Base-by-base conservation (phyloP, 2,113 vertebrate species). In the Cephalopholis sonnerati region DNA sequence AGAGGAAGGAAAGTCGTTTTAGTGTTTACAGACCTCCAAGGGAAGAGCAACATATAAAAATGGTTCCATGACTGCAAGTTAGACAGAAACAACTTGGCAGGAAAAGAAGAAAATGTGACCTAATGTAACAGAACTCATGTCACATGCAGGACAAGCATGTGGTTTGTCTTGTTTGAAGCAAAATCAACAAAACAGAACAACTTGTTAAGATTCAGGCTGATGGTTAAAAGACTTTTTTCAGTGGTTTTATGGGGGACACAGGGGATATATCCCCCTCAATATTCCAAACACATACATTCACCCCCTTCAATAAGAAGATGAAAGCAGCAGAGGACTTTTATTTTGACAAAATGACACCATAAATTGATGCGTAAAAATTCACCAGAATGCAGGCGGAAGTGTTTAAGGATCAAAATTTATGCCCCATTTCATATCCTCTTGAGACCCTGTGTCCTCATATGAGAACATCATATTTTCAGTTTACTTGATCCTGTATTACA, bases 21-120 rank as follows among this genome's bases (percentile, higher is more conserved):
- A 72, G 18, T 57, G 36, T 66, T 57, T 79, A 64, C 58, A 65
- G 59, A 57, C 22, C 36, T 55, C 50, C 24, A 7, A 18, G 32
- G 61, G 36, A 66, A 57, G 50, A 46, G 10, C 32, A 55, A 57
- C 20, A 13, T 8, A 24, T 41, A 5, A 36, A 24, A 44, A 36
- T 1, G 3, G 36, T 18, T 32, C 6, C 13, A 32, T 39, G 22
- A 36, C 20, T 39, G 66, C 64, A 25, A 54, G 32, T 8, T 51
- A 41, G 64, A 29, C 17, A 36, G 16, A 46, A 32, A 59, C 39
- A 77, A 54, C 8, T 41, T 36, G 36, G 27, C 53, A 68, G 29
- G 18, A 11, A 73, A 16, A 16, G 4, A 32, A 74, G 44, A 44
- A 81, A 65, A 53, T 16, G 44, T 53, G 80, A 55, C 15, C 29